These are phyloP conservation scores for Listronotus oregonensis DNA, from an alignment of 1,140 invertebrate genomes.

Conservation along the genomic window DNA sequence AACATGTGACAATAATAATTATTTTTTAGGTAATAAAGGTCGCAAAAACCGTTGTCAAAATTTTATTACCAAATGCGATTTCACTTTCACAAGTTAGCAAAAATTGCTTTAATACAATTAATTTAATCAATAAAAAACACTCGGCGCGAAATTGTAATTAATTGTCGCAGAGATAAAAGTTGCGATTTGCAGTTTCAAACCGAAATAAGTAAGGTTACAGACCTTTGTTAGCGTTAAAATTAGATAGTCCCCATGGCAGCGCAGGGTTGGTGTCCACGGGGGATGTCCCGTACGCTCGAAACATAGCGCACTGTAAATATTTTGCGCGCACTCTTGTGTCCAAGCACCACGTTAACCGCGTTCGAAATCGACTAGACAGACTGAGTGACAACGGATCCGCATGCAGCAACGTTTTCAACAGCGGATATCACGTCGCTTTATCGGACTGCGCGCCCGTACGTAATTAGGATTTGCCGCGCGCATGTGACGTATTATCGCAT, in stretches of 20 bases:
- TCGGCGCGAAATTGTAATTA: neutral
- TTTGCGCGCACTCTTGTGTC: constrained; percentile 26
- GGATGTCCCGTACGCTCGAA: constrained; percentile 51
- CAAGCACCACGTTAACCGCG: constrained; percentile 20
- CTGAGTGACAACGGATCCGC: constrained; percentile 32
- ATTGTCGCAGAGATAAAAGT: neutral
- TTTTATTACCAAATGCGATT: constrained; percentile 4
- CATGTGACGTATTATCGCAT: constrained; percentile 39
- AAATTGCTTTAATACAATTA: constrained; percentile 23
- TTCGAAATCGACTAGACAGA: constrained; percentile 33
- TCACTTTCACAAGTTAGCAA: constrained; percentile 24
- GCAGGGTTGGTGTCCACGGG: constrained; percentile 47
- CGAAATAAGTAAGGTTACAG: constrained; percentile 10
- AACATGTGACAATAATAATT: neutral
- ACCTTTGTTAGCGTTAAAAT: constrained; percentile 41
- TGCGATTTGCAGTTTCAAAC: neutral
- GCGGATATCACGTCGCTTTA: constrained; percentile 36
- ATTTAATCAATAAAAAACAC: constrained; percentile 12
- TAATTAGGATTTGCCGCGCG: constrained; percentile 21
- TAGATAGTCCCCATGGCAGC: constrained; percentile 43
- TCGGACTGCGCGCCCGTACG: constrained; percentile 22
- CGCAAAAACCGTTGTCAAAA: neutral
- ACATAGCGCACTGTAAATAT: constrained; percentile 46
- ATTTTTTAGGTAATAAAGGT: neutral
- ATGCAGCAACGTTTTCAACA: constrained; percentile 29